Conservation (phyloP, 2,113 vertebrate genomes). For the Percina caprodes region DNA sequence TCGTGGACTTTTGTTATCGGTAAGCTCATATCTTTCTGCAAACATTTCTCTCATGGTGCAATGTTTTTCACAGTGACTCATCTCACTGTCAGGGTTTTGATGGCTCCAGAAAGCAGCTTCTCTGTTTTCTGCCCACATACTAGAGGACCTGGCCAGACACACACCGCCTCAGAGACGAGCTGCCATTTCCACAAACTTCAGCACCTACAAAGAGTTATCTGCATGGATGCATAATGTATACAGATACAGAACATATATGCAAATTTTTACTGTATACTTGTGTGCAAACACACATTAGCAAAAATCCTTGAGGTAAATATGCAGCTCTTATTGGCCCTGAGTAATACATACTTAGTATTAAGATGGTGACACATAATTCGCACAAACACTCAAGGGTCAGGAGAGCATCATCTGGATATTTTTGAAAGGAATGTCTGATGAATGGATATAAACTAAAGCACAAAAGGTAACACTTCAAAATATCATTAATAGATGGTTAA, state of each 20-base stretch:
- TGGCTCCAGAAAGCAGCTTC: conserved; percentile 36
- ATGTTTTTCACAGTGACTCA: conserved; percentile 25
- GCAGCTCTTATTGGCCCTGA: neutral
- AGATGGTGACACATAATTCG: neutral
- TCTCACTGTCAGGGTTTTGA: conserved; percentile 46
- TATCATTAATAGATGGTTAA: too few relatives aligned
- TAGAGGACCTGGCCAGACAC: conserved; percentile 29
- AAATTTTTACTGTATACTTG: neutral
- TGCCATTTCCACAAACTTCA: conserved; percentile 49
- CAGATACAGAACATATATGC: neutral
- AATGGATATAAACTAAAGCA: neutral
- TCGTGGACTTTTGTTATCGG: neutral
- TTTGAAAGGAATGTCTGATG: neutral
- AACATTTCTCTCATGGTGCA: conserved; percentile 8
- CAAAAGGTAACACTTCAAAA: too few relatives aligned
- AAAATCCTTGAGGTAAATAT: neutral
- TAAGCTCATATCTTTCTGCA: neutral
- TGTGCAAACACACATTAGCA: neutral
- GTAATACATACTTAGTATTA: neutral
- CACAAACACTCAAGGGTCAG: neutral
- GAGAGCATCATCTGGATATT: conserved; percentile 6
- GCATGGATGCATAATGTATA: neutral
- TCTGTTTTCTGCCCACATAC: conserved; percentile 63
- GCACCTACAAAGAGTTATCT: conserved; percentile 11
- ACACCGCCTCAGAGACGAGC: conserved; percentile 34